Evolutionary conservation across 2,888 invertebrate genomes (phyloP).

Genomic region (Polymixis flavicincta): DNA sequence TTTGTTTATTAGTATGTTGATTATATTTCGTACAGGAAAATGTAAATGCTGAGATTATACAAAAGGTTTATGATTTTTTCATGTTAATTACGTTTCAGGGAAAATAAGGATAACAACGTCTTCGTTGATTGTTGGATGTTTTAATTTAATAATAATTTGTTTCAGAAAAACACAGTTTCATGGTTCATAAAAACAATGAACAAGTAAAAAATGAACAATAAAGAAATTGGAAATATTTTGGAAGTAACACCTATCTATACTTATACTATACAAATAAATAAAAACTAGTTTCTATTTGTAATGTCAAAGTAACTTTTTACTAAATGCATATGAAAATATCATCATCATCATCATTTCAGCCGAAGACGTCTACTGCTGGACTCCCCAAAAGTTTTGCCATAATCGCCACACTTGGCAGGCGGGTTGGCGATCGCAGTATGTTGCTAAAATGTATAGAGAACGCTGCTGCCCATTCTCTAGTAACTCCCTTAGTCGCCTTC

Average conservation of each 20-base stretch:
- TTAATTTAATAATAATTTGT: not conserved
- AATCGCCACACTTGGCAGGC: no score
- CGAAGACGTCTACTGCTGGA: no score
- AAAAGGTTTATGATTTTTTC: not conserved
- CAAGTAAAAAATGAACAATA: not conserved
- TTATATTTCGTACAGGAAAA: conserved; percentile 7
- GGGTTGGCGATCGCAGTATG: no score
- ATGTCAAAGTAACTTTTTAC: no score
- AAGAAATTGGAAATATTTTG: not conserved
- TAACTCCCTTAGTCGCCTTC: no score
- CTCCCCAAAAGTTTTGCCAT: no score
- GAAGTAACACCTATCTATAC: not conserved
- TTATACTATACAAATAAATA: no score
- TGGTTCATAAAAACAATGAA: not conserved
- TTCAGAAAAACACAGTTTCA: not conserved
- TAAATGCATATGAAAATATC: no score
- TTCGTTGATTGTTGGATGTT: not conserved
- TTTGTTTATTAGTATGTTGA: conserved; percentile 24
- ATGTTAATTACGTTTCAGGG: not conserved
- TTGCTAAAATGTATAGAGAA: no score
- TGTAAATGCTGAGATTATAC: conserved; percentile 20
- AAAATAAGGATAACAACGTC: not conserved
- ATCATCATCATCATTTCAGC: no score
- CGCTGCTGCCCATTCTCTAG: no score
- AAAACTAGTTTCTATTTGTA: no score